Base-by-base conservation (phyloP, 2,888 invertebrate genomes). In the Phrixothrix hirtus region DNA sequence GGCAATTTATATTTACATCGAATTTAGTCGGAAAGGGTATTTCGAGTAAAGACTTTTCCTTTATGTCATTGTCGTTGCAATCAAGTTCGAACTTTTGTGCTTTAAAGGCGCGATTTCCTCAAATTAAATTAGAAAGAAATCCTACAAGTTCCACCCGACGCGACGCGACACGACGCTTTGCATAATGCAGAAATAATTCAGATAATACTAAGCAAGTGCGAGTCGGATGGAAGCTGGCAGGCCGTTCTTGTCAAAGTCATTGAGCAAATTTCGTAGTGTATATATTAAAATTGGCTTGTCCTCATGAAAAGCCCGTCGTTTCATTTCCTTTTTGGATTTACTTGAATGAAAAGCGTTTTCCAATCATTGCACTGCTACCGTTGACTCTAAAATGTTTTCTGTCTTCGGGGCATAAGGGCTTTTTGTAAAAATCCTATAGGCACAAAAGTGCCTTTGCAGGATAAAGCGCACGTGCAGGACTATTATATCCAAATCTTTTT, bases 41-140 rank as follows among this genome's bases (percentile, higher is more conserved):
- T n/a, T 34, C 34, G 34, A 13, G n/a, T 10, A 10, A 10, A 34
- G 14, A 52, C 26, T 46, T 46, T 52, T 46, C 46, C 52, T 31
- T 39, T 52, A 45, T 46, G 52, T 52, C 52, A 52, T 39, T 27
- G 37, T 17, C 44, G 29, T 26, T 43, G 37, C 32, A 42, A 16
- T 31, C 36, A 48, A 35, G 30, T 27, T 41, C 14, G 11, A 12
- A 15, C 16, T 16, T 14, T 14, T 12, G 27, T 21, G 26, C 41
- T 27, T 35, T 31, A 50, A 36, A 36, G 39, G 14, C 29, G 44
- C 38, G 45, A 38, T 46, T 46, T 31, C 30, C 31, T 15, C 32
- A 46, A 52, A 52, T 46, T 46, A 35, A 52, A 52, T 52, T 52
- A 52, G 52, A 46, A 46, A 42, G 52, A 52, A 52, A 52, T 36